phyloP scores from a whole-genome alignment of 2,797 vertebrate species.

The Psittacula derbiana region DNA sequence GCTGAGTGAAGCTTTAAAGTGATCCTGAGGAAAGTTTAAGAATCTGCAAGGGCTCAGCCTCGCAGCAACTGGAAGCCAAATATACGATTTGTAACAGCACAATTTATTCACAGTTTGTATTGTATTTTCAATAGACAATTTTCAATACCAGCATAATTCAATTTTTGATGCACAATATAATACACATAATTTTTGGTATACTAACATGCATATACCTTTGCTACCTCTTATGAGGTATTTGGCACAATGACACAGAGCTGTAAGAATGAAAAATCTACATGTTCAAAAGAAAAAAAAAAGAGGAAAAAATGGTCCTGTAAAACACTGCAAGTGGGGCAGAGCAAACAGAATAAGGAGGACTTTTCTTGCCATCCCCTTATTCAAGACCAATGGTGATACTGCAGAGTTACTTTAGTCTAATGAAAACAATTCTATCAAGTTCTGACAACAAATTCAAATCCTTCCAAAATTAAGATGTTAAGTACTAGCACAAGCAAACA shows the following conservation, averaged over 20 bases:
- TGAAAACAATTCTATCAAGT: background rate
- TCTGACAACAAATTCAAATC: background rate
- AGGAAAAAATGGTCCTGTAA: accelerated
- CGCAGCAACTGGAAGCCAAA: conserved; percentile 13
- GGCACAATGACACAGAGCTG: background rate
- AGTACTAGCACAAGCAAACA: background rate
- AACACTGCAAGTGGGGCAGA: background rate
- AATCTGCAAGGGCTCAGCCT: conserved; percentile 11
- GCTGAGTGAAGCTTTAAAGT: conserved; percentile 60
- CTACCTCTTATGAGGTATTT: background rate
- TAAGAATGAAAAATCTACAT: background rate
- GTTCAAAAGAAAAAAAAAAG: background rate
- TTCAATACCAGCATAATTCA: background rate
- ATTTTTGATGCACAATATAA: background rate
- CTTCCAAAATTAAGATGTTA: background rate
- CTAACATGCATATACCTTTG: background rate
- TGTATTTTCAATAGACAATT: conserved; percentile 3
- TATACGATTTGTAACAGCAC: background rate
- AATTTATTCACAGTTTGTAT: conserved; percentile 6
- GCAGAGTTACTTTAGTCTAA: background rate
- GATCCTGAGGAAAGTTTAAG: conserved; percentile 37
- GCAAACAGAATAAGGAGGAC: background rate
- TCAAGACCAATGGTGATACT: background rate
- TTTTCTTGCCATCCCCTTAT: background rate
- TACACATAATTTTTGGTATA: background rate